Evolutionary conservation across 2,888 invertebrate genomes (phyloP).

Genomic region (Cosmia trapezina): DNA sequence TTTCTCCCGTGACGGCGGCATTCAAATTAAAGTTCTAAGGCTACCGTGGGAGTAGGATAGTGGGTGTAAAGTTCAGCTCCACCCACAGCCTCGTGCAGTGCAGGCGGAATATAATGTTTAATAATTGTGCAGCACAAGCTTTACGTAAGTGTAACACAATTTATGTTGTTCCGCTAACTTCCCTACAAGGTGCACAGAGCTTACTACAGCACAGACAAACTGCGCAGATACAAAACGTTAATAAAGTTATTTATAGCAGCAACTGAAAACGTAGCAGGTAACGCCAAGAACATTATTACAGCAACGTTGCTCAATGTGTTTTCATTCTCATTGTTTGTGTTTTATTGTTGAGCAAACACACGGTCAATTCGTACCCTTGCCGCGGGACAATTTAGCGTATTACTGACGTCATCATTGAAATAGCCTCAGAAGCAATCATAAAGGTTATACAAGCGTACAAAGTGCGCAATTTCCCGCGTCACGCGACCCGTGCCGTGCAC

Average conservation of each 20-base stretch:
- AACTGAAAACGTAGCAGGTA: conserved; percentile 39
- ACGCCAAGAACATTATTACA: conserved; percentile 31
- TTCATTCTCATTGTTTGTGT: conserved; percentile 48
- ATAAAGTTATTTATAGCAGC: conserved; percentile 49
- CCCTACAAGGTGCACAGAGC: conserved; percentile 22
- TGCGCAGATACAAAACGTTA: conserved; percentile 38
- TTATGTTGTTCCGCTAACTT: conserved; percentile 11
- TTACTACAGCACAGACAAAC: conserved; percentile 21
- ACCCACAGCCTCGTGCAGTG: conserved; percentile 45
- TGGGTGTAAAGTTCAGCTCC: conserved; percentile 60
- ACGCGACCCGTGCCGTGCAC: conserved; percentile 61
- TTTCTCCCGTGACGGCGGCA: conserved; percentile 8
- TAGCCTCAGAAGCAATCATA: conserved; percentile 57
- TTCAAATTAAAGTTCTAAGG: conserved; percentile 29
- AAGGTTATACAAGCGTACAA: conserved; percentile 60
- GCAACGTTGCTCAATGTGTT: conserved; percentile 42
- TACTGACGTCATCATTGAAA: conserved; percentile 62
- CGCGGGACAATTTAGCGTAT: conserved; percentile 38
- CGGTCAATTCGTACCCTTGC: conserved; percentile 47
- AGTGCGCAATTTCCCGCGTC: conserved; percentile 73
- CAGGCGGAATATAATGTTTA: conserved; percentile 46
- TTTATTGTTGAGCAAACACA: conserved; percentile 51
- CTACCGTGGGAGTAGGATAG: conserved; percentile 45
- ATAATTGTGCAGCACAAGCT: conserved; percentile 29
- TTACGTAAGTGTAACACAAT: conserved; percentile 22